phyloP scores from a whole-genome alignment of 2,888 invertebrate genomes.

The Megalurothrips usitatus region DNA sequence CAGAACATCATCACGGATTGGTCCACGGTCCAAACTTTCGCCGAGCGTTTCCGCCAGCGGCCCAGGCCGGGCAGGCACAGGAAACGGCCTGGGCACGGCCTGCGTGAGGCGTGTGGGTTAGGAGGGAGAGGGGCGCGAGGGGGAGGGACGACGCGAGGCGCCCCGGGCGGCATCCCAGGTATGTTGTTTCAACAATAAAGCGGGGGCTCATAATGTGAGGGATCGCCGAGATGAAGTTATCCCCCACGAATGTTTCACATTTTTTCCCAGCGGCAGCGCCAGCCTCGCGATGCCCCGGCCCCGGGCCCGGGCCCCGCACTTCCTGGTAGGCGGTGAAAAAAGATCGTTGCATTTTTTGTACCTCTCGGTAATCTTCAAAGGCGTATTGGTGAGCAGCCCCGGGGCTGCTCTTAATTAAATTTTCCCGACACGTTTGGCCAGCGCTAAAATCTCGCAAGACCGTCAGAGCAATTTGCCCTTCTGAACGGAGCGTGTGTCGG shows the following conservation, averaged over 20 bases:
- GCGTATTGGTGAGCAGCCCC: no score
- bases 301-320: no score
- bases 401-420: no score
- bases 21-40: constrained; percentile 15
- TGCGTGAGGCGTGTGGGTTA: not conserved
- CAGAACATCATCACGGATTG: constrained; percentile 7
- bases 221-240: not conserved
- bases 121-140: not conserved
- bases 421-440: no score
- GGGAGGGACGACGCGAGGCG: not conserved
- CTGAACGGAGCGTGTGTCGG: no score
- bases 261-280: not conserved
- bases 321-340: no score
- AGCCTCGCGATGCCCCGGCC: no score
- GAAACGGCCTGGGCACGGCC: not conserved
- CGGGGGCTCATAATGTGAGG: not conserved
- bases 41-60: not conserved
- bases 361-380: no score
- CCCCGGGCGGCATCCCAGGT: not conserved
- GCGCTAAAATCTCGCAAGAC: no score
- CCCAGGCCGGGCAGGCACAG: not conserved
- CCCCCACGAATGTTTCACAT: not conserved
- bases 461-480: no score
- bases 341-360: no score
- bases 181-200: constrained; percentile 8